Evolutionary conservation across 2,888 invertebrate species (phyloP).

Genomic region (Phrixothrix hirtus): DNA sequence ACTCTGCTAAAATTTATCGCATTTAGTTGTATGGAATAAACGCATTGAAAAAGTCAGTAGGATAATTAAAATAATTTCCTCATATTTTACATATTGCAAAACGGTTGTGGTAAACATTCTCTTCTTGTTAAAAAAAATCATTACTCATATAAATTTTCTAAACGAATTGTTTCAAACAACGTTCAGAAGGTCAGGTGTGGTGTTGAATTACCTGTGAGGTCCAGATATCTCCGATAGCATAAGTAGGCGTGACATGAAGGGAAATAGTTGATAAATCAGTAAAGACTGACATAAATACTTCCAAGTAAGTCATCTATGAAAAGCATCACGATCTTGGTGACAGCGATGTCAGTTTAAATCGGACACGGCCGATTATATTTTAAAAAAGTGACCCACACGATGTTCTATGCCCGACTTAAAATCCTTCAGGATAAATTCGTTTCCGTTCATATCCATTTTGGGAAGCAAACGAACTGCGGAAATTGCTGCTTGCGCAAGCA

Average conservation of each 20-base stretch:
- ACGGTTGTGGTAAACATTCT: no score
- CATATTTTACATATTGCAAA: no score
- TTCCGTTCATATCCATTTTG: conserved; percentile 6
- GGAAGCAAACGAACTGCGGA: conserved; percentile 8
- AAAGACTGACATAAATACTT: conserved; percentile 43
- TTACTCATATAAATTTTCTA: conserved; percentile 22
- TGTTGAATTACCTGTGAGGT: conserved; percentile 33
- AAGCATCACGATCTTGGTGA: conserved; percentile 33
- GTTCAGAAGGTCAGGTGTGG: conserved; percentile 33
- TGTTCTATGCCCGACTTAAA: background rate
- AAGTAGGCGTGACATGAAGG: conserved; percentile 42
- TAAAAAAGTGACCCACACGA: conserved; percentile 4
- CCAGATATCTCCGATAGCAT: conserved; percentile 39
- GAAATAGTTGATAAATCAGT: conserved; percentile 45
- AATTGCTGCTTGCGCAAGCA: conserved; percentile 8
- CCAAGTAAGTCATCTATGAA: conserved; percentile 45
- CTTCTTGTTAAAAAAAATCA: conserved; percentile 13
- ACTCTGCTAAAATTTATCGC: no score
- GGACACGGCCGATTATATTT: conserved; percentile 18
- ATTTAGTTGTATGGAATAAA: no score
- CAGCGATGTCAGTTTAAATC: conserved; percentile 24
- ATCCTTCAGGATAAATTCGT: background rate
- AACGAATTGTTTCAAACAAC: conserved; percentile 25
- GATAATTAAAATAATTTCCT: no score
- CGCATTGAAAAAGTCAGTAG: no score